Evolutionary conservation across 2,113 vertebrate species (phyloP), one percentile per base, ranked within the genome.

Genomic region (Epinephelus moara): DNA sequence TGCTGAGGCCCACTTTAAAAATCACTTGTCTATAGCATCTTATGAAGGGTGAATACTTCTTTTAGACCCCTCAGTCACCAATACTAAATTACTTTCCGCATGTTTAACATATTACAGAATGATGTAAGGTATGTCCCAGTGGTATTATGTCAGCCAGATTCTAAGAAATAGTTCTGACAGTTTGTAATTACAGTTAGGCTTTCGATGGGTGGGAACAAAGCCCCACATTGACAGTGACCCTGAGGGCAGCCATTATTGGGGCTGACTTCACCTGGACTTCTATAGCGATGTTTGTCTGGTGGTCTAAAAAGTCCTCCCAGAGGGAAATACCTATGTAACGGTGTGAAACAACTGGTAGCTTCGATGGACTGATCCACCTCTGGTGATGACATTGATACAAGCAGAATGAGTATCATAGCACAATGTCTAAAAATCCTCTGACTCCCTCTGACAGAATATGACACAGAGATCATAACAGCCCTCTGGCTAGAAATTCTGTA

Each of bases 171-270:
- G 47, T 50, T 70, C 72, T 86, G 78, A 52, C 79, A 50, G 66
- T 78, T 40, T 76, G 71, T 80, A 75, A 80, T 90, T 85, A 81
- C 62, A 67, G 45, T 63, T 40, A 12, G 66, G 25, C 75, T 66
- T 33, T 30, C 80, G 71, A 75, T 70, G 47, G 80, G 47, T 25
- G 78, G 64, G 68, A 88, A 84, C 74, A 73, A 84, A 87, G 37
- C 47, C 40, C 59, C 3, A 17, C 3, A 30, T 21, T 87, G 80
- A 88, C 89, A 88, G 30, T 1, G 61, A 77, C 75, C 89, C 82
- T 75, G 40, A 14, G 81, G 90, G 82, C 64, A 45, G 63, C 70
- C 70, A 80, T 90, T 87, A 84, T 93, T 86, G 30, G 53, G 76
- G 71, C 14, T 61, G 23, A 63, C 75, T 80, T 77, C 84, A 87